A percentile compares a stretch with the other conserved stretches of the same genome.
These are phyloP conservation scores for Rostratula benghalensis DNA, from an alignment of 2,113 vertebrate genomes.

Conservation along the genomic window DNA sequence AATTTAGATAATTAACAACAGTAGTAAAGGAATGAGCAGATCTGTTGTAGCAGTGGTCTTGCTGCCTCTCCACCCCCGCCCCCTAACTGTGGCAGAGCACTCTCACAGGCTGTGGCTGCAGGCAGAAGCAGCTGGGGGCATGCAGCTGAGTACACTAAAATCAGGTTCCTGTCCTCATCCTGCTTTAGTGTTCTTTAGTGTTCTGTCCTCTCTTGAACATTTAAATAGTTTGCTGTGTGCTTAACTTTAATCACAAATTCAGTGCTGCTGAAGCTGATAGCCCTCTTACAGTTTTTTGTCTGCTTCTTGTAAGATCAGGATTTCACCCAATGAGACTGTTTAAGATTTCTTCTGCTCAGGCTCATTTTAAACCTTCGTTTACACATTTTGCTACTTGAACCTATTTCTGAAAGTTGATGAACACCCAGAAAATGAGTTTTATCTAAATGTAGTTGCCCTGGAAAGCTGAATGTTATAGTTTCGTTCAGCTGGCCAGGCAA, in stretches of 20 bases:
- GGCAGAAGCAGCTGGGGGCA: neutral
- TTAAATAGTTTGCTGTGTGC: neutral
- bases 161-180: neutral
- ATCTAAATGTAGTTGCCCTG: neutral
- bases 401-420: neutral
- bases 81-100: rapidly evolving
- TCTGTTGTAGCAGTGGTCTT: neutral
- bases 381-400: neutral
- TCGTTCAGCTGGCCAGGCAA: neutral
- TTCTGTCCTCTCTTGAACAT: neutral
- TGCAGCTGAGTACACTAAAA: neutral
- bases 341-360: neutral
- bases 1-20: neutral
- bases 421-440: neutral
- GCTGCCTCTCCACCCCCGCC: neutral
- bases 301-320: neutral
- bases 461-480: neutral
- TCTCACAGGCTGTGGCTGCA: neutral
- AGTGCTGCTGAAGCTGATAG: neutral
- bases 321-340: neutral
- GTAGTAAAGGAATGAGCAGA: neutral
- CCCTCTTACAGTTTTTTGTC: neutral
- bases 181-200: neutral
- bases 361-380: neutral
- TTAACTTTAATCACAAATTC: neutral